These are phyloP conservation scores for Meloidogyne hapla DNA, from an alignment of 1,140 invertebrate genomes.

Conservation along the genomic window DNA sequence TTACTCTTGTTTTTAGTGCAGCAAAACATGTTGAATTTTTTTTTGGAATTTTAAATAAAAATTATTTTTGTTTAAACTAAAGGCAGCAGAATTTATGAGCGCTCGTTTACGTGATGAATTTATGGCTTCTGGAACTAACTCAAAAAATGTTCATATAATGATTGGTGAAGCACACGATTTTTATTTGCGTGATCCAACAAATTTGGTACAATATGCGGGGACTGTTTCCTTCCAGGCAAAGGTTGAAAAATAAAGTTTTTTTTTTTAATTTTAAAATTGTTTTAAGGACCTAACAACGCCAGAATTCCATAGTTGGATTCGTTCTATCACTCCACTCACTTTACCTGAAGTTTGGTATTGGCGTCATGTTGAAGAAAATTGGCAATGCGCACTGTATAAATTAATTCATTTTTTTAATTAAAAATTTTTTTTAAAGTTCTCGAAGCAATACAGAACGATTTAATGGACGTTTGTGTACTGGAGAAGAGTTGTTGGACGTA, in stretches of 20 bases:
- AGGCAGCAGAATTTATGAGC: conserved; percentile 51
- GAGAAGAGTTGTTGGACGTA: conserved; percentile 57
- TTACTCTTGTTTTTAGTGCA: conserved; percentile 56
- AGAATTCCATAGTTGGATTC: conserved; percentile 34
- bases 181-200: conserved; percentile 49
- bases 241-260: conserved; percentile 19
- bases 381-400: conserved; percentile 50
- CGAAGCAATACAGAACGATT: conserved; percentile 28
- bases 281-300: conserved; percentile 26
- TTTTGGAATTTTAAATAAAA: not conserved
- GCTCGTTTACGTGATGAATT: conserved; percentile 29
- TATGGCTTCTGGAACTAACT: conserved; percentile 6
- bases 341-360: conserved; percentile 60
- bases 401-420: not conserved
- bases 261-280: not conserved
- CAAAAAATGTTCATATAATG: conserved; percentile 46
- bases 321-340: conserved; percentile 51
- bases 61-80: not conserved
- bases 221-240: conserved; percentile 59
- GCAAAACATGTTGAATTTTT: conserved; percentile 20
- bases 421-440: conserved; percentile 18
- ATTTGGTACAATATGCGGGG: conserved; percentile 49
- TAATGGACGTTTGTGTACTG: conserved; percentile 57
- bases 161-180: conserved; percentile 61
- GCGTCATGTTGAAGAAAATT: conserved; percentile 54